These are phyloP conservation scores for Bovichtus diacanthus DNA, from an alignment of 2,797 vertebrate species.

Conservation along the genomic window DNA sequence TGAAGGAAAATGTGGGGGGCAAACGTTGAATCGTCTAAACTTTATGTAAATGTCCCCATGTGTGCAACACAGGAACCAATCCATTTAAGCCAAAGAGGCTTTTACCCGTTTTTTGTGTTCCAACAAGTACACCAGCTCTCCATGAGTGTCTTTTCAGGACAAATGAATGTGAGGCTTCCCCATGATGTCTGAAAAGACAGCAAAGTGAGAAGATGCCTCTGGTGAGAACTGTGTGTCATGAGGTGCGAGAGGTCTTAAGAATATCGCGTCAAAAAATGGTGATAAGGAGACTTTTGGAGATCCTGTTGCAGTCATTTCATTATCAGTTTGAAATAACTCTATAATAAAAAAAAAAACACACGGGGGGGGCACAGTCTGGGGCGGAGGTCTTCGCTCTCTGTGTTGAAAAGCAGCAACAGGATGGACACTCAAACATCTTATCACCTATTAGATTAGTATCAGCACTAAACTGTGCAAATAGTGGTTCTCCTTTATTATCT, in stretches of 20 bases:
- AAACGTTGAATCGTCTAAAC: conserved; percentile 25
- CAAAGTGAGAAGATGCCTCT: too few relatives aligned
- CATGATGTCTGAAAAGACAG: too few relatives aligned
- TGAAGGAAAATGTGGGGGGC: not conserved
- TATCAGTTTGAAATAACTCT: too few relatives aligned
- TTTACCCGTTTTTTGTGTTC: not conserved
- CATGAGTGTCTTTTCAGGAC: not conserved
- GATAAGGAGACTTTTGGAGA: too few relatives aligned
- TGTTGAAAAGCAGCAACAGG: not conserved
- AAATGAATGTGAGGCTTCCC: too few relatives aligned
- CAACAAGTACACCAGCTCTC: not conserved
- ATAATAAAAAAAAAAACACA: too few relatives aligned
- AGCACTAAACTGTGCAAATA: conserved; percentile 21
- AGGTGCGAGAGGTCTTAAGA: too few relatives aligned
- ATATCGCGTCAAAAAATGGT: too few relatives aligned
- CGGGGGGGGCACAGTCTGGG: too few relatives aligned
- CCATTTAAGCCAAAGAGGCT: conserved; percentile 9
- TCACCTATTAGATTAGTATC: not conserved
- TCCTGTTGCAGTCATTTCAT: too few relatives aligned
- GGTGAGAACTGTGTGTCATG: too few relatives aligned
- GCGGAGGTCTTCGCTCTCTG: too few relatives aligned
- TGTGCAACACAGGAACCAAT: conserved; percentile 13
- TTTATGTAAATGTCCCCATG: not conserved
- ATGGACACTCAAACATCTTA: not conserved
- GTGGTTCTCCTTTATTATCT: conserved; percentile 13